Base-by-base conservation (phyloP, 2,797 vertebrate genomes). In the Dallia pectoralis region DNA sequence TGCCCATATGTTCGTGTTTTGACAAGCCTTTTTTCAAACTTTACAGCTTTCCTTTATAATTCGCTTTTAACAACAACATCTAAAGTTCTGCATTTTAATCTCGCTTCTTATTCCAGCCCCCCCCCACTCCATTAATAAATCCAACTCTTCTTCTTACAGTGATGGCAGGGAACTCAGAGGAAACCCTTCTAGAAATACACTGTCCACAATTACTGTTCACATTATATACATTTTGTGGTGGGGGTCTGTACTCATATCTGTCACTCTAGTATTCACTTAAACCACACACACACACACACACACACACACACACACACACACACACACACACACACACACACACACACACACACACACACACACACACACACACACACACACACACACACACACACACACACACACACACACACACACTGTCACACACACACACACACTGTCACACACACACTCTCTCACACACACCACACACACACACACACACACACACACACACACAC, bases 131-230 rank as follows among this genome's bases (percentile, higher is more conserved):
- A 69, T 74, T 78, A 74, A 78, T 78, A 53, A 77, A 83, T 48
- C 73, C 47, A 33, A 71, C 62, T 36, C 71, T 22, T 76, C 66
- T 63, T 75, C 79, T 47, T 71, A 65, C 49, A 72, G 61, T 68
- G 48, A 68, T 14, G 66, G 0, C 36, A 63, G 70, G 68, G 72
- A 73, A 49, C 1, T 79, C 51, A 75, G 76, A 62, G 61, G 83
- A 83, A 79, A 81, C 76, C 72, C 77, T 74, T 72, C 47, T 48
- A 51, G 69, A 77, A 76, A 84, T 80, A 71, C 67, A 75, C 33
- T 16, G 40, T 44, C 62, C 69, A 36, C 76, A 36, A 83, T 85
- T 83, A 85, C 77, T 83, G 81, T 85, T 88, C 81, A 87, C 78
- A 65, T 71, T 76, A 48, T 80, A 85, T 40, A 74, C 64, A 71